phyloP scores from a whole-genome alignment of 2,797 vertebrate species.

The Cynodonichthys magdalenae region DNA sequence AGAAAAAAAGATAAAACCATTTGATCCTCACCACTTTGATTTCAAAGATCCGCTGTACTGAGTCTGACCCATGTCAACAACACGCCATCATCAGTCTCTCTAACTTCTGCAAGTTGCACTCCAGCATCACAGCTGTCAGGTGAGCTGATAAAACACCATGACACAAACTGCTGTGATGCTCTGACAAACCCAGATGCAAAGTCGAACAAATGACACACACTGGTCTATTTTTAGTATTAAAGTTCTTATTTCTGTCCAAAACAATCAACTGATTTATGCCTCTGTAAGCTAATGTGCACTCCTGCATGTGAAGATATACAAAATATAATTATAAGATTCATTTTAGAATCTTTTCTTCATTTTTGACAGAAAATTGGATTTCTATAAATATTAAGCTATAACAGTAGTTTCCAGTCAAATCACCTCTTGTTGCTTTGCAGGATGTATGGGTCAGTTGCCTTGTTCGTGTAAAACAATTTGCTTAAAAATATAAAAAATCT shows the following conservation, averaged over 20 bases:
- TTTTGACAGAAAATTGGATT: background rate
- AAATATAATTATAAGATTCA: background rate
- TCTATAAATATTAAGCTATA: background rate
- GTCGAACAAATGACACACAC: constrained; percentile 57
- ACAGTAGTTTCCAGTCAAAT: background rate
- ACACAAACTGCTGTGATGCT: constrained; percentile 37
- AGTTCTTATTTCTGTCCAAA: constrained; percentile 27
- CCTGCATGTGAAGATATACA: constrained; percentile 11
- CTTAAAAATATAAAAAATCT: background rate
- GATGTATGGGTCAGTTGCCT: background rate
- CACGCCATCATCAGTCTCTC: constrained; percentile 42
- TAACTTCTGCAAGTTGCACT: constrained; percentile 22
- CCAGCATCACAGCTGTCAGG: constrained; percentile 66
- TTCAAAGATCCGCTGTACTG: constrained; percentile 23
- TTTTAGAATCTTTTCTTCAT: too few species aligned
- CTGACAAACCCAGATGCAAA: constrained; percentile 61
- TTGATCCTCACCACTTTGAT: constrained; percentile 40
- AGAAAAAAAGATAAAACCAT: constrained; percentile 63
- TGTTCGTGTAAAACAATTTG: background rate
- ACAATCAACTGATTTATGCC: constrained; percentile 13
- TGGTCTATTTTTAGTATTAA: constrained; percentile 60
- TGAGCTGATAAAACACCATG: constrained; percentile 57
- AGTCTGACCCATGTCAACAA: constrained; percentile 56
- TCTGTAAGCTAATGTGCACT: constrained; percentile 9
- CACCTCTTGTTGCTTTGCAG: background rate